Evolutionary conservation across 2,888 invertebrate genomes (phyloP).

Genomic region (Chymomyza fuscimana): DNA sequence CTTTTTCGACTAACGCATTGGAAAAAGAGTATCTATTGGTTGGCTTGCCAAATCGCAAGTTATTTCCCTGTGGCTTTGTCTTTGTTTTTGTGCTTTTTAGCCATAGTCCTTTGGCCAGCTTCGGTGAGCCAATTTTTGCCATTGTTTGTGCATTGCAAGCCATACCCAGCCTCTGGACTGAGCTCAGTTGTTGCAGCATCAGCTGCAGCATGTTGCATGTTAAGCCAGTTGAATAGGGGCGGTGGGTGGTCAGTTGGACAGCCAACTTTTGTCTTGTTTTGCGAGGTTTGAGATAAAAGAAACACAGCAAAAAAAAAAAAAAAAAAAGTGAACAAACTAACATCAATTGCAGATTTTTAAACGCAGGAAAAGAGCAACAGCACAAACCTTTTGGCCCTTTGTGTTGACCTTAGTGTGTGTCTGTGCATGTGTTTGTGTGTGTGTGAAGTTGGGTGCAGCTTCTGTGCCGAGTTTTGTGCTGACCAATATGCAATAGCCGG

Average conservation of each 20-base stretch:
- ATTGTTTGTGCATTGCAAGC: constrained; percentile 2
- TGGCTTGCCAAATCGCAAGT: not conserved
- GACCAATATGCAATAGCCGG: constrained; percentile 9
- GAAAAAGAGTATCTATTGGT: not conserved
- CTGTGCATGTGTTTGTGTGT: not conserved
- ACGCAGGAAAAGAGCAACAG: not conserved
- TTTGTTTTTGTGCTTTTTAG: not conserved
- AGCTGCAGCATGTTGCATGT: constrained; percentile 19
- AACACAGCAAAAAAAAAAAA: not conserved
- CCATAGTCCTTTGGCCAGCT: not conserved
- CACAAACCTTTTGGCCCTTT: not conserved
- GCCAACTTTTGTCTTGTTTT: constrained; percentile 45
- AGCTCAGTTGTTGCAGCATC: not conserved
- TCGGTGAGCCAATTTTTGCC: not conserved
- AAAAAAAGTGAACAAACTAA: constrained; percentile 5
- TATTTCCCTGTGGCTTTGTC: not conserved
- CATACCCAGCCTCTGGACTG: not conserved
- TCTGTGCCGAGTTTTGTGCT: not conserved
- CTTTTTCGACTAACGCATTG: too few relatives aligned
- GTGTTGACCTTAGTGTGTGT: constrained; percentile 3
- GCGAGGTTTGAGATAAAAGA: not conserved
- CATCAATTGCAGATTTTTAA: constrained; percentile 24
- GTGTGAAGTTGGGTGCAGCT: not conserved
- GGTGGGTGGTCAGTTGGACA: not conserved
- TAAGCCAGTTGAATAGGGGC: not conserved